Evolutionary conservation across 2,113 vertebrate species (phyloP).

Genomic region (Cynopterus brachyotis): DNA sequence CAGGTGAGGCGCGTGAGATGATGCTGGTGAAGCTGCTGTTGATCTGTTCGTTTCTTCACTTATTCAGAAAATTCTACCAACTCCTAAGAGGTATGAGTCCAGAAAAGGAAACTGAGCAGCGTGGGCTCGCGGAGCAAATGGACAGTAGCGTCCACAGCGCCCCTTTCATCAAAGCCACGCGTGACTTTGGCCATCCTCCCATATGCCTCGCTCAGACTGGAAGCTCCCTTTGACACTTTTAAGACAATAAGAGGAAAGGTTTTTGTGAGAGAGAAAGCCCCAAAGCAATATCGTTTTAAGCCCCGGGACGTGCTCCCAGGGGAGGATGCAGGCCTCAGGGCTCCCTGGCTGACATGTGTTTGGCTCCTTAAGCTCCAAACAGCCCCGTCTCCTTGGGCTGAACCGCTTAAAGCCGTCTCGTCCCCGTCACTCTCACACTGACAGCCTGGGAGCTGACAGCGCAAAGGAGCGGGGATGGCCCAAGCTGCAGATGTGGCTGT

Average conservation of each 20-base stretch:
- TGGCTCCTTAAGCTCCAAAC: background rate
- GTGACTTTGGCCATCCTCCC: background rate
- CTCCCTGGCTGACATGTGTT: background rate
- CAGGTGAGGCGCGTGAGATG: background rate
- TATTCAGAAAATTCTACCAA: background rate
- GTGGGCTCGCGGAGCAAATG: background rate
- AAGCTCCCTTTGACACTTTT: background rate
- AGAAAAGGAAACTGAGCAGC: background rate
- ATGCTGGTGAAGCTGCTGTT: background rate
- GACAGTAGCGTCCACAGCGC: accelerated
- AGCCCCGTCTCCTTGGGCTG: accelerated
- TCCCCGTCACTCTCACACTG: too few relatives aligned
- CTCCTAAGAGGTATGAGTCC: background rate
- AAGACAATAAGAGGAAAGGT: background rate
- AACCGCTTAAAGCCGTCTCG: background rate
- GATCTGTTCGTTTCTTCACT: background rate
- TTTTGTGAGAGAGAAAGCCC: background rate
- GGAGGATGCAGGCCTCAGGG: accelerated
- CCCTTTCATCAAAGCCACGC: background rate
- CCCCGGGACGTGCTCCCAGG: too few relatives aligned
- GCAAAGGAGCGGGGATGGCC: background rate
- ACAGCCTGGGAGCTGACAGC: background rate
- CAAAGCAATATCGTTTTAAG: background rate
- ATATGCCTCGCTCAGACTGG: accelerated
- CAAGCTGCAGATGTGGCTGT: background rate